These are phyloP conservation scores for Ctenodactylus gundi DNA, from an alignment of 2,113 vertebrate genomes.

Conservation along the genomic window DNA sequence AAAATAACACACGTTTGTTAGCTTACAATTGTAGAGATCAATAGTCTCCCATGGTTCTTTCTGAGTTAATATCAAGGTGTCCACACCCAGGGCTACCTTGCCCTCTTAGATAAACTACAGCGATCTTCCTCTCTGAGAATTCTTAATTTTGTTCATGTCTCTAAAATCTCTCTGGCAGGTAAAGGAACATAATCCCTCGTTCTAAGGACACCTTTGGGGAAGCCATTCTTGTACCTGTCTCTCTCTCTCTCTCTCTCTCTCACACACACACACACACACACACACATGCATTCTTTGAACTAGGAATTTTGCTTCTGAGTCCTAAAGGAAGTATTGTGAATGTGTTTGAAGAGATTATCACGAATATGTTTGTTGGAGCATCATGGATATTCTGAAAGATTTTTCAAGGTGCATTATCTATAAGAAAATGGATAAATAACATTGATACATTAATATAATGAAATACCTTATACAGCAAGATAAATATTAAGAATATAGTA, in stretches of 20 bases:
- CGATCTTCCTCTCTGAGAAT: neutral
- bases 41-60: neutral
- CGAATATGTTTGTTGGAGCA: neutral
- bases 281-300: neutral
- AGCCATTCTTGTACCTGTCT: neutral
- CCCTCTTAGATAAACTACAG: neutral
- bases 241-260: too few species aligned
- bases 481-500: neutral
- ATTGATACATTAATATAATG: neutral
- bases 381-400: neutral
- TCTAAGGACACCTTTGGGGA: neutral
- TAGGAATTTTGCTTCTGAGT: neutral
- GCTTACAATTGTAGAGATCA: neutral
- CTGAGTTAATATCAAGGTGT: neutral
- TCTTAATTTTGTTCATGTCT: neutral
- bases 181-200: neutral
- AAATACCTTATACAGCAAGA: neutral
- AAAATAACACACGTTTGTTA: constrained; percentile 14
- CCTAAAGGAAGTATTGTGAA: neutral
- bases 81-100: neutral
- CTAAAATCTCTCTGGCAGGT: neutral
- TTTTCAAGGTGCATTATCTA: neutral
- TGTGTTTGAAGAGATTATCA: neutral
- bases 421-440: neutral
- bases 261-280: too few species aligned